Evolutionary conservation across 2,113 vertebrate species (phyloP).

Genomic region (Caranx ignobilis): DNA sequence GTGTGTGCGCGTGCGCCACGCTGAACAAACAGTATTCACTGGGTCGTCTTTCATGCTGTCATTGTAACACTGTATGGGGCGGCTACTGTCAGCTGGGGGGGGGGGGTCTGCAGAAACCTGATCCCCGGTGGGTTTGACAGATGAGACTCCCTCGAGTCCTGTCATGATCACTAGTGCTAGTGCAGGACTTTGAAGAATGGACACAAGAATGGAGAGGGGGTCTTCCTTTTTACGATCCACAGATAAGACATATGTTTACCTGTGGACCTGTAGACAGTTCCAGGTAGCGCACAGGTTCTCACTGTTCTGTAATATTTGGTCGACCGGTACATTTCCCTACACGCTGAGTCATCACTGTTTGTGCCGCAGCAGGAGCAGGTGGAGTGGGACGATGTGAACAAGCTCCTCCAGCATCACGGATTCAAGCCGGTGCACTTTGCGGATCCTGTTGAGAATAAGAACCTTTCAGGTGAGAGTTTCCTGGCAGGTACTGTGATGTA

Average conservation of each 20-base stretch:
- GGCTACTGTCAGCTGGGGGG: too few species aligned
- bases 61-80: too few species aligned
- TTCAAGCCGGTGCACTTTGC: slow-evolving; percentile 86
- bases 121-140: neutral
- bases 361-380: slow-evolving; percentile 82
- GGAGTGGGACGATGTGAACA: slow-evolving; percentile 89
- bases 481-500: neutral
- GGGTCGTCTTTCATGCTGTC: too few species aligned
- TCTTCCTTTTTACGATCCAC: slow-evolving; percentile 26
- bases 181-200: neutral
- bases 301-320: neutral
- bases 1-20: too few species aligned
- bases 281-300: slow-evolving; percentile 62
- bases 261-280: slow-evolving; percentile 81
- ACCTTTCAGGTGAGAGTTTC: slow-evolving; percentile 80
- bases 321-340: neutral
- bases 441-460: slow-evolving; percentile 77
- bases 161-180: neutral
- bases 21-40: too few species aligned
- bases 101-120: too few species aligned
- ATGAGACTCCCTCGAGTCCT: neutral
- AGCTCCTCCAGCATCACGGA: slow-evolving; percentile 83
- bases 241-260: slow-evolving; percentile 76
- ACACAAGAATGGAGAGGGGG: slow-evolving; percentile 35
- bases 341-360: neutral